phyloP scores from a whole-genome alignment of 1,140 invertebrate species.

The Megathymus violae region DNA sequence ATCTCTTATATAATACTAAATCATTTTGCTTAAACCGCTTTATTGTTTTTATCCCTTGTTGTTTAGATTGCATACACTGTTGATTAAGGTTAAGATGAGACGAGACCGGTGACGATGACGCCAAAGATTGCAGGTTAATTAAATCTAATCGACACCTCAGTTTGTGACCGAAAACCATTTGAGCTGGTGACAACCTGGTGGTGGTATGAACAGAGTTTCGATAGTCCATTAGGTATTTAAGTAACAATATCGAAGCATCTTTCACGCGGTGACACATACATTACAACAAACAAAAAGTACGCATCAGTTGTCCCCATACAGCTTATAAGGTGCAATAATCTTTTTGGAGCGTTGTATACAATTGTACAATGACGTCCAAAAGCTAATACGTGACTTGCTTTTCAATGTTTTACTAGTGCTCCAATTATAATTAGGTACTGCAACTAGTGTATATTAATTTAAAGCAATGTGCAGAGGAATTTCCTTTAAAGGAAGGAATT shows the following conservation, averaged over 20 bases:
- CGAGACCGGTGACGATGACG: constrained; percentile 18
- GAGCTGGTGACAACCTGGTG: constrained; percentile 35
- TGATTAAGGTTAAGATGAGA: constrained; percentile 14
- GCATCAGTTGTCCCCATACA: too few species aligned
- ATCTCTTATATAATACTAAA: constrained; percentile 34
- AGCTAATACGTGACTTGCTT: too few species aligned
- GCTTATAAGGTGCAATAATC: too few species aligned
- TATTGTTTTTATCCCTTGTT: constrained; percentile 3
- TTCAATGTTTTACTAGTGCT: too few species aligned
- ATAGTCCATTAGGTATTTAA: constrained; percentile 37
- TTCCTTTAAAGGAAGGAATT: too few species aligned
- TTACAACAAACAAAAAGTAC: too few species aligned
- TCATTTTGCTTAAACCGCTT: constrained; percentile 26
- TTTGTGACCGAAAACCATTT: constrained; percentile 42
- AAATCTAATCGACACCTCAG: constrained; percentile 40
- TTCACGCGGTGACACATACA: constrained; percentile 4
- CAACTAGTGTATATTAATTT: too few species aligned
- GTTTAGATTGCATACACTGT: constrained; percentile 37
- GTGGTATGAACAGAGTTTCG: constrained; percentile 34
- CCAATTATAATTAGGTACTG: too few species aligned
- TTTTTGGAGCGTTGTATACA: too few species aligned
- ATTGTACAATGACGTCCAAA: too few species aligned
- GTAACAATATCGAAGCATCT: constrained; percentile 20
- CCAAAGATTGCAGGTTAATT: constrained; percentile 24
- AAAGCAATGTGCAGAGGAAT: too few species aligned